Conservation (phyloP, 2,888 invertebrate species). For the Aplocera efformata region DNA sequence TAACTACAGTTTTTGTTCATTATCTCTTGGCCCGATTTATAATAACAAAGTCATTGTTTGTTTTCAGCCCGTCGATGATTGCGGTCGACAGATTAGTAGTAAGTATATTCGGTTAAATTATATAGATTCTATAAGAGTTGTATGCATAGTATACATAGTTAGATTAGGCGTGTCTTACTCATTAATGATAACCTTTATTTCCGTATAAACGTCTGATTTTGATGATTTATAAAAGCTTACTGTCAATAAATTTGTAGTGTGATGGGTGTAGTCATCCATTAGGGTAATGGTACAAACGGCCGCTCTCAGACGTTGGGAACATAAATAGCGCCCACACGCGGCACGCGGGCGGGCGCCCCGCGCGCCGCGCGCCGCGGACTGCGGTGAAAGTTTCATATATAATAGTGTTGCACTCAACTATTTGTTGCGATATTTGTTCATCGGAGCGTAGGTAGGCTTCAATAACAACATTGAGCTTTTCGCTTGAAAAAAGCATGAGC, state of each 20-base stretch:
- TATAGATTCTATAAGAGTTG: background rate
- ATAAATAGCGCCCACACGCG: constrained; percentile 44
- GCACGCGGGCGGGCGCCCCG: constrained; percentile 6
- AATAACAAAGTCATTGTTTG: too few species aligned
- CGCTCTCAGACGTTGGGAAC: constrained; percentile 29
- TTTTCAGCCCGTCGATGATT: constrained; percentile 20
- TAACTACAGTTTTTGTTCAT: too few species aligned
- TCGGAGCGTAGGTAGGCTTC: too few species aligned
- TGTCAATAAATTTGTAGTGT: constrained; percentile 16
- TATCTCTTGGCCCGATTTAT: too few species aligned
- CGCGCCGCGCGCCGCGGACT: background rate
- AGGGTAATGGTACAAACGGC: constrained; percentile 35
- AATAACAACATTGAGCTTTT: too few species aligned
- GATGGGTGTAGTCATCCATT: constrained; percentile 12
- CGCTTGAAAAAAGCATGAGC: too few species aligned
- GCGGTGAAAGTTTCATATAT: constrained; percentile 32
- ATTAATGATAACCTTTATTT: background rate
- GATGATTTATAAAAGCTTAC: constrained; percentile 7
- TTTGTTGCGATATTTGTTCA: too few species aligned
- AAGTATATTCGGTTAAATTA: too few species aligned
- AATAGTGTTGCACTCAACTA: constrained; percentile 16
- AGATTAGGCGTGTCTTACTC: too few species aligned
- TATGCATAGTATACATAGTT: too few species aligned
- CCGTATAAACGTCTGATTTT: constrained; percentile 3
- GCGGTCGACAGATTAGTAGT: constrained; percentile 17